Evolutionary conservation across 2,797 vertebrate species (phyloP), one percentile per base, ranked within the genome.

Genomic region (Pangasius macronema): DNA sequence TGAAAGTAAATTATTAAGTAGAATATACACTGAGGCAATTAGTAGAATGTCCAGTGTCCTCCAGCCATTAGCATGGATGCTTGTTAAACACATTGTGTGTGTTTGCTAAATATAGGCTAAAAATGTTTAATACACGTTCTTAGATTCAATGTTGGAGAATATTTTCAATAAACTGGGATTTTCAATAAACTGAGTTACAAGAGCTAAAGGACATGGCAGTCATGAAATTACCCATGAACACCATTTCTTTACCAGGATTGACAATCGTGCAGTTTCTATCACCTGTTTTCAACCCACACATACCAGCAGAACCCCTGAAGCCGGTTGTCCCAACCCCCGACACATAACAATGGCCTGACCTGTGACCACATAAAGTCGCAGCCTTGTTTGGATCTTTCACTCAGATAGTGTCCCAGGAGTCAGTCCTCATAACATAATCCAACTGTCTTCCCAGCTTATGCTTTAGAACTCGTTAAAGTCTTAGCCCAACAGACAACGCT

Each of bases 291-390:
- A 83, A 63, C 87, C 46, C 81, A 85, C 87, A 90, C 85, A 90
- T 85, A 89, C 86, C 84, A 86, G 33, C 82, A 87, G 84, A 89
- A 68, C 49, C 77, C 84, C 83, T 53, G 61, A 59, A 85, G 68
- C 75, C 33, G 22, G 75, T 85, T 77, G 36, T 83, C 83, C 83
- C 68, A 84, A 61, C 83, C 85, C 88, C 46, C 57, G n/a, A 57
- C 59, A 70, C 68, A 83, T 86, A 85, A 88, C 87, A 91, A 87
- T 86, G 65, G 86, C 81, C 80, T 81, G 68, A 86, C 65, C 80
- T 80, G 61, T 61, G 59, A 77, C 77, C 73, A 65, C 85, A 73
- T 76, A 77, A 76, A 73, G 79, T 84, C 70, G 11, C 75, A 33
- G 70, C 22, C 72, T 83, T 79, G 82, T 88, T 22, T 75, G 63